Base-by-base conservation (phyloP, 2,888 invertebrate species). In the Copidosoma aretas region DNA sequence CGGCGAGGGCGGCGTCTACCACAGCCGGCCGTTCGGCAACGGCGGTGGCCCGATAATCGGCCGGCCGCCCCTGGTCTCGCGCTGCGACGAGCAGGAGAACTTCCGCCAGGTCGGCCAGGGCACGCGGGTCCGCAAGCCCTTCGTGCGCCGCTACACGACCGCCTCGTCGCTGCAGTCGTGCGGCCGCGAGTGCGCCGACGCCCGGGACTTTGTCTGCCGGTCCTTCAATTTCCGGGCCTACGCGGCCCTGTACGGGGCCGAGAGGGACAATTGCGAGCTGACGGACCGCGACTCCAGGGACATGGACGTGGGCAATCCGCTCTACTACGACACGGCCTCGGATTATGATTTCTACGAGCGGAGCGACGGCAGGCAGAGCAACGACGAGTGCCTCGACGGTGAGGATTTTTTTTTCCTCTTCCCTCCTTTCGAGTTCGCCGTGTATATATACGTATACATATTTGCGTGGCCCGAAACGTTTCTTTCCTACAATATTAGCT, bases 381-480 rank as follows among this genome's bases (percentile, higher is more conserved):
- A 88, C 67, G 91, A 91, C 71, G 94, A 94, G 75, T 95, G 95
- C 79, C 88, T 95, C 77, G 95, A 95, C 84, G 95, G 94, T 94
- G 87, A 86, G 60, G 10, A 39, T 68, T 8, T n/a, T n/a, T n/a
- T n/a, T n/a, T n/a, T n/a, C n/a, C n/a, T n/a, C n/a, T n/a, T n/a
- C n/a, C n/a, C n/a, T n/a, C n/a, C n/a, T n/a, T n/a, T n/a, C n/a
- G n/a, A n/a, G n/a, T n/a, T n/a, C n/a, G n/a, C n/a, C n/a, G n/a
- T n/a, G n/a, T n/a, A n/a, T n/a, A n/a, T n/a, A n/a, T n/a, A n/a
- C n/a, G n/a, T n/a, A n/a, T n/a, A n/a, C n/a, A n/a, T n/a, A n/a
- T n/a, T n/a, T n/a, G n/a, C n/a, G n/a, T n/a, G n/a, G n/a, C n/a
- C n/a, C n/a, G n/a, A n/a, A n/a, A n/a, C n/a, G n/a, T n/a, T n/a